Base-by-base conservation (phyloP, 2,888 invertebrate species). In the Furcula furcula region DNA sequence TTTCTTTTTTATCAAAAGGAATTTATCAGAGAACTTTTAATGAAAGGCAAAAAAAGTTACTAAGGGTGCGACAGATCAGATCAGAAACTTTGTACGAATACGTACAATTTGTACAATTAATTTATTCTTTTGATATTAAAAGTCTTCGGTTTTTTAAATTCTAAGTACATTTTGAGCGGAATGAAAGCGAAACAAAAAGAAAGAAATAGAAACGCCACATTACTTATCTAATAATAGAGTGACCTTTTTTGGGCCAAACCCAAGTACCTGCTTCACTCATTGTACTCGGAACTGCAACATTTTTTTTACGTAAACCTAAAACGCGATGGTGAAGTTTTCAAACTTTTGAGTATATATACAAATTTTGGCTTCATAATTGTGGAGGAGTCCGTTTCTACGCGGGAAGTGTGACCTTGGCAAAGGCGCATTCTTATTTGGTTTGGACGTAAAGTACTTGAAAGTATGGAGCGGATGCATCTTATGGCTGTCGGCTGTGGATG, bases 341-440 rank as follows among this genome's bases (percentile, higher is more conserved):
- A 19, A 3, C 9, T 32, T 44, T 47, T 46, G 13, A 36, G 33
- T 32, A 59, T 63, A 70, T 58, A 55, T 55, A 47, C 26, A 34
- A 46, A 13, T 39, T 54, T 56, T 31, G 33, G 29, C 6, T 6
- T 6, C 0, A 0, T 7, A 1, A 5, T 3, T 15, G 29, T 13
- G 1, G 55, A 47, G 83, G 67, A 74, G 86, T 86, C 85, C 86
- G 77, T 76, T 76, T 83, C 85, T 85, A 83, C 84, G 70, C 77
- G 65, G 86, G 49, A 58, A 83, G 50, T 73, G 74, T 61, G 68
- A 40, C 55, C 51, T 54, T 52, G 51, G 0, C 6, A 6, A 36
- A 43, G 63, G 49, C 57, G 43, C 67, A 65, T 31, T 40, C 19
- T 36, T 28, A 65, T 80, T 26, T 77, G 81, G 82, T 58, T 63